Base-by-base conservation (phyloP, 2,888 invertebrate genomes). In the Temnothorax ravouxi region DNA sequence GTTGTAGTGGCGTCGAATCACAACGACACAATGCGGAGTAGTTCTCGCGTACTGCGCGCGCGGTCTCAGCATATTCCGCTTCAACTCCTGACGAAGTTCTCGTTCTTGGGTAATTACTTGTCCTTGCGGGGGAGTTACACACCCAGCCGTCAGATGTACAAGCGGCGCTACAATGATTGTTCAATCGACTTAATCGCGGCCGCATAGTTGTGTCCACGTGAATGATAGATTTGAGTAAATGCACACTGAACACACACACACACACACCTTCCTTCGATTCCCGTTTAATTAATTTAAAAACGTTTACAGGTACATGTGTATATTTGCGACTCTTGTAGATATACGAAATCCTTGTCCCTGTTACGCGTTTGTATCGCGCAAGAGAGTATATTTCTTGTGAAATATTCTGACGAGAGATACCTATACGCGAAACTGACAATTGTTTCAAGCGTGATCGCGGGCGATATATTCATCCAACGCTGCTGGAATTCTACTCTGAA, bases 181-280 rank as follows among this genome's bases (percentile, higher is more conserved):
- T 85, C 89, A 90, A 91, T 90, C 85, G 91, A 87, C 83, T 90
- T 84, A 88, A 88, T 87, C 88, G 85, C 79, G 84, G 84, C 71
- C 71, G 59, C 34, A 34, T 18, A 72, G 18, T 47, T 44, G 72
- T 38, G 72, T 72, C 47, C 56, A 50, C 52, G 76, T 25, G 61
- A 62, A 61, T 62, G 52, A 61, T 61, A 62, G 15, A 76, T 76
- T 62, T 54, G n/a, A 15, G n/a, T 41, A 52, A 75, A 61, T 13
- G 18, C 15, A n/a, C n/a, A n/a, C n/a, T 25, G 54, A 18, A 41
- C 13, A 52, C 2, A 21, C 21, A 8, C 8, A 52, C 2, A 21
- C 21, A 8, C 8, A 38, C 38, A 38, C 0, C 38, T 2, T 25
- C 15, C 8, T 0, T 52, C 3, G 2, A 44, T 34, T 18, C 18